Base-by-base conservation (phyloP, 2,888 invertebrate species). In the Mesorhabditis spiculigera region DNA sequence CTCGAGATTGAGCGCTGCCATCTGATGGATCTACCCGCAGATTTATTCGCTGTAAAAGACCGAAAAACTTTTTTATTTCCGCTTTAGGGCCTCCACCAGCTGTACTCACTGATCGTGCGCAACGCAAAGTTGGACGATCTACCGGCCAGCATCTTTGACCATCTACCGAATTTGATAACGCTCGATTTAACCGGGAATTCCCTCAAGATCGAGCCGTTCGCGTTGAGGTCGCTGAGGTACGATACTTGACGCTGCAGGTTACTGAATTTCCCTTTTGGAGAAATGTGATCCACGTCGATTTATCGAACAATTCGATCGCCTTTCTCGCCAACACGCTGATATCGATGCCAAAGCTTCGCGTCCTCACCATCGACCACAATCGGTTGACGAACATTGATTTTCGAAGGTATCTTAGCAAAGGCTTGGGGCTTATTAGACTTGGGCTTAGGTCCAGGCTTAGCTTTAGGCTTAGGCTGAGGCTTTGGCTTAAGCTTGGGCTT, bases 111-210 rank as follows among this genome's bases (percentile, higher is more conserved):
- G 16, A 78, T 81, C 42, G 63, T 81, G 6, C 78, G 77, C 66
- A 80, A 80, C 65, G 80, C 79, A 4, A 73, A 73, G 3, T 68
- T 81, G 13, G 72, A 71, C 8, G 78, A 79, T 16, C 72, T 81
- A 45, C 80, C 81, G 4, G 63, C 72, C 42, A 64, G 6, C 6
- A 67, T 80, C 3, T 81, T 81, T 65, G 72, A 71, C 4, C 73
- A 80, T 72, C 64, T 76, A 58, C 80, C 76, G 28, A 81, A 80
- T 67, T 65, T 81, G 67, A 81, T 81, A 80, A 79, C 81, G 0
- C 71, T 81, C 43, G 81, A 80, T 65, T 63, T 81, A 6, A 75
- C 80, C 16, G 80, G 80, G 61, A 81, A 80, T 72, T 72, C 74
- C 45, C 67, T 81, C 6, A 70, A 73, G 65, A 78, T 80, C 13